phyloP scores from a whole-genome alignment of 2,888 invertebrate species.

The Troilus luridus region DNA sequence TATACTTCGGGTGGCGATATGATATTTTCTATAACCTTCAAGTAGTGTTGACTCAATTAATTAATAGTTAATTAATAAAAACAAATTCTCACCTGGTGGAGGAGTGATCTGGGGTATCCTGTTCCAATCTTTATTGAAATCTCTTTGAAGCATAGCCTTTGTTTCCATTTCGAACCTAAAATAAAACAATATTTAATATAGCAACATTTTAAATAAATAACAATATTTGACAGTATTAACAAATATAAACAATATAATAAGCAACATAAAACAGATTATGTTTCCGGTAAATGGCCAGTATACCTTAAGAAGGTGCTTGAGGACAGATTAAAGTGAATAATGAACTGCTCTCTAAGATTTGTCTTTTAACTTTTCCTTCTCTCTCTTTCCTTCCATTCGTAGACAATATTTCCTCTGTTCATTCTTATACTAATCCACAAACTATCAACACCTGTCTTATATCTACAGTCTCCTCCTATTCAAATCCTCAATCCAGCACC shows the following conservation, averaged over 20 bases:
- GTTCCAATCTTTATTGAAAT: conserved; percentile 67
- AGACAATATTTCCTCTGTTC: too few relatives aligned
- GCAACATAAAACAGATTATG: too few relatives aligned
- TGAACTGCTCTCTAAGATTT: too few relatives aligned
- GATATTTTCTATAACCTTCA: not conserved
- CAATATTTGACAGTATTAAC: not conserved
- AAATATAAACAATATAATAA: not conserved
- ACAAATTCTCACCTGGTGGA: conserved; percentile 62
- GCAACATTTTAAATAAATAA: not conserved
- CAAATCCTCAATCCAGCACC: too few relatives aligned
- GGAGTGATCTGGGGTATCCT: conserved; percentile 62
- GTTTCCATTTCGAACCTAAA: conserved; percentile 81
- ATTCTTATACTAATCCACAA: too few relatives aligned
- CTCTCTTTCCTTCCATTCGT: too few relatives aligned
- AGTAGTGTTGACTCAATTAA: not conserved
- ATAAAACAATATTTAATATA: conserved; percentile 14
- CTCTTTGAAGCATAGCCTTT: conserved; percentile 76
- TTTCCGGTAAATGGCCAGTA: not conserved
- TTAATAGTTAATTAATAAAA: not conserved
- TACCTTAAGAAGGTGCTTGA: too few relatives aligned
- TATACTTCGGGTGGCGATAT: too few relatives aligned
- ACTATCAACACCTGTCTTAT: too few relatives aligned
- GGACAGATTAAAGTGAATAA: too few relatives aligned
- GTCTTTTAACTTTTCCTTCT: too few relatives aligned
- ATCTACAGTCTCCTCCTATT: too few relatives aligned